Evolutionary conservation across 2,113 vertebrate species (phyloP), one percentile per base, ranked within the genome.

Genomic region (Globicephala melas): DNA sequence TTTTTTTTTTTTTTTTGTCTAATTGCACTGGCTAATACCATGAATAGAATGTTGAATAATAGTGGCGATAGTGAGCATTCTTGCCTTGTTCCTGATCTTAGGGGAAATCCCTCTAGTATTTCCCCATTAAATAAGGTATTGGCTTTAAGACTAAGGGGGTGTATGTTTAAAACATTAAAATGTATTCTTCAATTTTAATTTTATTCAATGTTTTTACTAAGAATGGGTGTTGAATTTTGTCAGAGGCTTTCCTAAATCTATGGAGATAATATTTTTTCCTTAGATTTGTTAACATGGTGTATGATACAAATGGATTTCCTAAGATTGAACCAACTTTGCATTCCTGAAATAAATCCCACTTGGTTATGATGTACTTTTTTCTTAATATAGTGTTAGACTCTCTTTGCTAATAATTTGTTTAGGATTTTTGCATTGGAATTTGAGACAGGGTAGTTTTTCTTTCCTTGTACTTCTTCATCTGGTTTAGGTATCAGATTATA

Each of bases 311-410:
- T 85, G 62, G 0, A 50, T 89, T 95, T 81, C 38, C 36, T 76
- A 70, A 60, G 85, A 85, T 10, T 38, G 31, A 95, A 55, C 15
- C 62, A 94, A 67, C 47, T 31, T 95, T 90, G 44, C 47, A 71
- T 76, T 95, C 53, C 33, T 85, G 71, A 68, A 86, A 28, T 77
- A 74, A 87, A 38, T 90, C 82, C 41, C 23, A 44, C 73, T 82
- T 82, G 44, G 47, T 83, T 83, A 58, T 94, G 15, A n/a, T 96
- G 31, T 55, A 41, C 76, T 79, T 26, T 83, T 91, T 89, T 94
- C 85, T 82, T 50, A 67, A 86, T 80, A 62, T 14, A 60, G 23
- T 92, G 55, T 58, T 85, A 55, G 31, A 38, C 7, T 94, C 36
- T 38, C 20, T 55, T 79, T 55, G 9, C 38, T 94, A 81, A 44